Conservation (phyloP, 2,888 invertebrate genomes). For the Diadromus collaris region DNA sequence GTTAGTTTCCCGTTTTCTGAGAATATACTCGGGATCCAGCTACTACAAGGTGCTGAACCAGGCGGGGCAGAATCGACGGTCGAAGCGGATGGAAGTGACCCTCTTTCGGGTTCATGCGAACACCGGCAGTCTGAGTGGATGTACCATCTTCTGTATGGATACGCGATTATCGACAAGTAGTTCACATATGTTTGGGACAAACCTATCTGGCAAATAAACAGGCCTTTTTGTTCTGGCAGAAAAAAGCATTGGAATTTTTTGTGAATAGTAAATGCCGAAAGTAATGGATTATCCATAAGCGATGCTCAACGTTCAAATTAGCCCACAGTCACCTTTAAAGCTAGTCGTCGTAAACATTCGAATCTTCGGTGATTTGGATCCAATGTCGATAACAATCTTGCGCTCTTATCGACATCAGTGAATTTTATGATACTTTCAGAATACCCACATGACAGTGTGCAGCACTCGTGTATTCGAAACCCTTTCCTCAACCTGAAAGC, state of each 20-base stretch:
- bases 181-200: not conserved
- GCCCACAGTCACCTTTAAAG: too few species aligned
- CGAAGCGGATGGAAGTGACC: constrained; percentile 27
- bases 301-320: too few species aligned
- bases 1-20: constrained; percentile 48
- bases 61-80: not conserved
- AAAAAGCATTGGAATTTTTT: too few species aligned
- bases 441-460: not conserved
- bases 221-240: too few species aligned
- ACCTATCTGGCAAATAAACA: too few species aligned
- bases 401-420: not conserved
- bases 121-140: constrained; percentile 48
- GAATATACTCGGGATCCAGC: constrained; percentile 25
- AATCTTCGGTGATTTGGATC: not conserved
- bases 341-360: too few species aligned
- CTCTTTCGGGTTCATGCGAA: constrained; percentile 20
- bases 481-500: constrained; percentile 3
- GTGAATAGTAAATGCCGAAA: too few species aligned
- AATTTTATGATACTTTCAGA: not conserved
- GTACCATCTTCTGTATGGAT: not conserved
- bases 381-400: not conserved
- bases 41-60: constrained; percentile 1
- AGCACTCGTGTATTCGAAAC: not conserved
- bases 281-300: too few species aligned
- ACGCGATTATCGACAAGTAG: not conserved